Evolutionary conservation across 1,140 invertebrate genomes (phyloP), one percentile per base, ranked within the genome.

Genomic region (Aplysia californica): DNA sequence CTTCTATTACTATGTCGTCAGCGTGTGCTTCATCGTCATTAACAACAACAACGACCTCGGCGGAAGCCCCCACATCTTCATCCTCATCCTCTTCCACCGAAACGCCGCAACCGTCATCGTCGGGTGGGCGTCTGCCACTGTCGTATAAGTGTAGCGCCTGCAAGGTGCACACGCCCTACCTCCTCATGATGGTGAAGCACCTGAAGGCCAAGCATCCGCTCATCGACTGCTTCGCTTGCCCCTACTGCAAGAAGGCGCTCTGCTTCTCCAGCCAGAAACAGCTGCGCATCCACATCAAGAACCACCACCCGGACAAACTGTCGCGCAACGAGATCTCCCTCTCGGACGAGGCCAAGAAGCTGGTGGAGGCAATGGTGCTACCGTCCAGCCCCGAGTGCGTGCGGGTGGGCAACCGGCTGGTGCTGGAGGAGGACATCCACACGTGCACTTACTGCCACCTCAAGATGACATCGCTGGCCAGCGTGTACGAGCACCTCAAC

Each of bases 101-200:
- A n/a, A n/a, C n/a, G n/a, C n/a, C n/a, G n/a, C n/a, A n/a, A n/a
- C n/a, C n/a, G n/a, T n/a, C n/a, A n/a, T n/a, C n/a, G n/a, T n/a
- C 44, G 10, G 26, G 23, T 33, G 29, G 41, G 18, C 59, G 72
- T n/a, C 29, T 75, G 38, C 72, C 72, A 3, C 31, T 75, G 21
- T 75, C 86, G 15, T 87, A 86, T 61, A 87, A 87, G 67, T 87
- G 86, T 82, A 81, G 83, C 77, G 83, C 80, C 58, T 87, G 86
- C 79, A 85, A 81, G 75, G 83, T 87, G 5, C 86, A 87, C 80
- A 84, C 86, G 31, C 86, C 86, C 1, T 72, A 82, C n/a, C 67
- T 87, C 15, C 79, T 84, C 0, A 76, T 81, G 35, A 85, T 87
- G 76, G 84, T 87, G 26, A 82, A 84, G 35, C 86, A 87, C 78